These are phyloP conservation scores for Hucho hucho DNA, from an alignment of 2,113 vertebrate genomes.

Conservation along the genomic window DNA sequence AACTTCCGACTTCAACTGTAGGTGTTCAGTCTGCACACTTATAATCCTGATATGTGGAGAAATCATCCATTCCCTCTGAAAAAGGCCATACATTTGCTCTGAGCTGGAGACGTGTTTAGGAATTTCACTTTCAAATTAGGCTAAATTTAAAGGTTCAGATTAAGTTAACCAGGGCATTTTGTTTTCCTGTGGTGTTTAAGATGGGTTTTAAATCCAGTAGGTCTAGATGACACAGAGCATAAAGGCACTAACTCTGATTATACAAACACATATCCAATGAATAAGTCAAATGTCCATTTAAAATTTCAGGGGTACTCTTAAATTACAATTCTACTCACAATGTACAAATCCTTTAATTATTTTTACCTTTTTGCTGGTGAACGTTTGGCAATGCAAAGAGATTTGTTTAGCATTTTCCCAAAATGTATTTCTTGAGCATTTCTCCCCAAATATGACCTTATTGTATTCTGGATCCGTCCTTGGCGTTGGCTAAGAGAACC, in stretches of 20 bases:
- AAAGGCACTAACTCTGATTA: too few species aligned
- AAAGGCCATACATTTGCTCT: too few species aligned
- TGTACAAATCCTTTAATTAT: neutral
- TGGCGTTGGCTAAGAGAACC: slow-evolving; percentile 82
- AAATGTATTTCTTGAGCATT: slow-evolving; percentile 2
- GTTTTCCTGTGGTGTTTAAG: neutral
- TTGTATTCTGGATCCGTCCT: slow-evolving; percentile 63
- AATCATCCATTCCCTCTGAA: too few species aligned
- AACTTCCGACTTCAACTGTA: too few species aligned
- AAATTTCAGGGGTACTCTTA: too few species aligned
- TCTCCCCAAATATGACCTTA: neutral
- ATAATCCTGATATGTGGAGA: neutral
- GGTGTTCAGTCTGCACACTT: neutral
- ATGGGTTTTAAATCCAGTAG: neutral
- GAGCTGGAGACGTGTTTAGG: neutral
- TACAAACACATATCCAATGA: neutral
- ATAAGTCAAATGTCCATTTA: too few species aligned
- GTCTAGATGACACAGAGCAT: neutral
- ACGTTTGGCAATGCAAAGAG: slow-evolving; percentile 46
- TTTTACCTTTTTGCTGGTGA: neutral
- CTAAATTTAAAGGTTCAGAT: neutral
- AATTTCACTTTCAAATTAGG: neutral
- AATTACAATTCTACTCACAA: neutral
- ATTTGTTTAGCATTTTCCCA: slow-evolving; percentile 3
- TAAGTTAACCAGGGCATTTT: neutral